Evolutionary conservation across 2,797 vertebrate species (phyloP).

Genomic region (Epinephelus coioides): DNA sequence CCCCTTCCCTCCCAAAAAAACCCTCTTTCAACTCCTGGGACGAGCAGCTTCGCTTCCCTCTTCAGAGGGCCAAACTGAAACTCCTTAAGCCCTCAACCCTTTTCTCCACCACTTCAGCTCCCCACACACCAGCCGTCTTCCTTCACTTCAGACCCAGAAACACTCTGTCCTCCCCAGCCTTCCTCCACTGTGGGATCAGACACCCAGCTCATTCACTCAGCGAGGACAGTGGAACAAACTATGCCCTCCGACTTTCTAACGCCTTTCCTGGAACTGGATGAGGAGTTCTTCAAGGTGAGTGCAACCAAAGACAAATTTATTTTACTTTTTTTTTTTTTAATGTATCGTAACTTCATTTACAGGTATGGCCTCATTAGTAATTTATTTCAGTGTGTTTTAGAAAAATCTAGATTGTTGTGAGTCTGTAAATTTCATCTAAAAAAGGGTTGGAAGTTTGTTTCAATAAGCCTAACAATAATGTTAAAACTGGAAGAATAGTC

Average conservation of each 20-base stretch:
- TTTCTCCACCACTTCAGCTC: neutral
- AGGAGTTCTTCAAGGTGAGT: constrained; percentile 88
- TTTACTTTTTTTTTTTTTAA: neutral
- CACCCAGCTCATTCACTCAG: constrained; percentile 17
- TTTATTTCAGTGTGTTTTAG: neutral
- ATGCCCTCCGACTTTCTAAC: constrained; percentile 88
- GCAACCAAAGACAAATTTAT: neutral
- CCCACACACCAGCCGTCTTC: neutral
- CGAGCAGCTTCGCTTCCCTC: neutral
- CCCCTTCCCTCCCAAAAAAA: neutral
- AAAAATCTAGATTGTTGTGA: neutral
- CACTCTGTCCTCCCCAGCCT: neutral
- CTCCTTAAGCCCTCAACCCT: neutral
- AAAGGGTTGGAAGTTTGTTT: no score
- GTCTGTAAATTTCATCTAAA: neutral
- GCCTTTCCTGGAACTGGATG: constrained; percentile 87
- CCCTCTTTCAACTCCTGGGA: neutral
- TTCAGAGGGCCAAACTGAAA: neutral
- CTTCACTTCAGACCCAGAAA: neutral
- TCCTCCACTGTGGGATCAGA: constrained; percentile 31
- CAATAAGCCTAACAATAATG: neutral
- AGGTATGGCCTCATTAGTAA: neutral
- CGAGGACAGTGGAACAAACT: constrained; percentile 50
- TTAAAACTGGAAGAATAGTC: neutral
- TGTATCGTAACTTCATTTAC: neutral